phyloP scores from a whole-genome alignment of 2,113 vertebrate species.

The Cathartes aura region DNA sequence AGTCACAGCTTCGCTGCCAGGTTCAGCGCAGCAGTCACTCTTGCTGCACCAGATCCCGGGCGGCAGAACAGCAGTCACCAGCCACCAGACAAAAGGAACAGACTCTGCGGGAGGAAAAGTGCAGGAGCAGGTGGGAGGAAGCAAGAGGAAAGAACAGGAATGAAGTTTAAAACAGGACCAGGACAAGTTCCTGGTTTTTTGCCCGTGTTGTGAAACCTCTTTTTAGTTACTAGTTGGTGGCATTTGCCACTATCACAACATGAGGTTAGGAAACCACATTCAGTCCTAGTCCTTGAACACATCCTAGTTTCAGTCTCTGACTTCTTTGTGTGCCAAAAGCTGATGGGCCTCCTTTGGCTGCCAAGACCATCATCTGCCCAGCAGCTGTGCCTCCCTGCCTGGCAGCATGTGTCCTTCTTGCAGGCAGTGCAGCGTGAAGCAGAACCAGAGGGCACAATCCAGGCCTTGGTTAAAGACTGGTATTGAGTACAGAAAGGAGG shows the following conservation, averaged over 20 bases:
- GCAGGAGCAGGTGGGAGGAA: neutral
- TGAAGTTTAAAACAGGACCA: neutral
- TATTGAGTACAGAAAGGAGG: neutral
- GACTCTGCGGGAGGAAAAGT: neutral
- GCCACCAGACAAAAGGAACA: neutral
- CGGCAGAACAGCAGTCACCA: neutral
- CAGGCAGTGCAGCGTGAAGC: neutral
- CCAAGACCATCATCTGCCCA: neutral
- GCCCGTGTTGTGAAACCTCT: neutral
- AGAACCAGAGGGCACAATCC: neutral
- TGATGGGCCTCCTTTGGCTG: neutral
- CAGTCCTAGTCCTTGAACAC: neutral
- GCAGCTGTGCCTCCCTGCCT: neutral
- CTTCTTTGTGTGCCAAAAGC: neutral
- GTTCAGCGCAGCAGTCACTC: neutral
- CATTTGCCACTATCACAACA: neutral
- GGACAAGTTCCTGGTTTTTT: neutral
- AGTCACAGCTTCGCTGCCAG: neutral
- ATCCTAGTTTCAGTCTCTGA: neutral
- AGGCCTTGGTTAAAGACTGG: neutral
- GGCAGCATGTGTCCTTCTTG: accelerated
- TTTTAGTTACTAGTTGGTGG: neutral
- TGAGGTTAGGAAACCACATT: neutral
- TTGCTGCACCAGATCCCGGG: neutral
- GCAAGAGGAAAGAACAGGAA: neutral